Evolutionary conservation across 2,797 vertebrate species (phyloP), one percentile per base, ranked within the genome.

Genomic region (Arrhamphus sclerolepis): DNA sequence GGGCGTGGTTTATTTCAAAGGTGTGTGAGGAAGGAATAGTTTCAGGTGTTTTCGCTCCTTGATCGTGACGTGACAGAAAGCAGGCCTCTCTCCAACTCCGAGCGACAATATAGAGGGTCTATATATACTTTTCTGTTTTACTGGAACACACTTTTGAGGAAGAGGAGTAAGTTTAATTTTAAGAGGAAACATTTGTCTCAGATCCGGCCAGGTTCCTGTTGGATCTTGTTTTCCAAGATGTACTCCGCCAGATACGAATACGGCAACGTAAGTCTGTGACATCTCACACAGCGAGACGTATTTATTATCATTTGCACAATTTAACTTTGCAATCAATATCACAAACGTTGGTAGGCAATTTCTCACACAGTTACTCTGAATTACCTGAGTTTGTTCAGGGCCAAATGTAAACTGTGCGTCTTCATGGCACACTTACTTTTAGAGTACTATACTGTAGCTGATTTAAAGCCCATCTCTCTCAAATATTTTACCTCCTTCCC

Each of bases 261-360:
- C 46, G 46, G 5, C 11, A 38, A 64, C 31, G 89, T 89, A 74
- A 89, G 89, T 87, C 56, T 44, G 4, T 50, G 18, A 11, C 28
- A 31, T n/a, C 28, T 50, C n/a, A 39, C 31, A 38, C 24, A 13
- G 9, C 34, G 34, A 38, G 1, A 2, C 7, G 14, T 38, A 38
- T 16, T 38, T 14, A 38, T 14, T 38, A 38, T 38, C 14, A 14
- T 16, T 38, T 14, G 1, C 14, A 38, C 4, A 14, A 38, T 38
- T 4, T 4, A 29, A 29, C 24, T 1, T 38, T 38, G 34, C 34
- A 38, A 13, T 14, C 14, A 16, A 38, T 14, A 38, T 16, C 14
- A 26, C 24, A 3, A 26, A 26, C 24, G 6, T 26, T 26, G 24
- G n/a, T 11, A 38, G 5, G 14, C 13, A 1, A 16, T 38, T 38